These are phyloP conservation scores for Pandemis heparana DNA, from an alignment of 2,888 invertebrate genomes.

Conservation along the genomic window DNA sequence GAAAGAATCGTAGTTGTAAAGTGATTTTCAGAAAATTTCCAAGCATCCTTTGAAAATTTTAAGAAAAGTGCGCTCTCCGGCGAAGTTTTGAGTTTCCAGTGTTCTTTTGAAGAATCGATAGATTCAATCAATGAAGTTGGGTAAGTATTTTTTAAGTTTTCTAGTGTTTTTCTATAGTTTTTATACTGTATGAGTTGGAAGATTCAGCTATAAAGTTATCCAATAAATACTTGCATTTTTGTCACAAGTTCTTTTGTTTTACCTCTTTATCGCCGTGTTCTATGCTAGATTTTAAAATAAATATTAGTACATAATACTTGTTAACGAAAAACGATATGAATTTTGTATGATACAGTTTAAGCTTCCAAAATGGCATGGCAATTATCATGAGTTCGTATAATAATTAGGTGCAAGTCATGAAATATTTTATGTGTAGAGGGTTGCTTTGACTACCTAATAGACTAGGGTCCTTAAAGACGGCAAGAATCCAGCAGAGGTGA, in stretches of 20 bases:
- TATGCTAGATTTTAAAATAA: background rate
- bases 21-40: constrained; percentile 60
- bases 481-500: too few species aligned
- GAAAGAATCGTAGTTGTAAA: constrained; percentile 61
- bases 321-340: too few species aligned
- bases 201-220: too few species aligned
- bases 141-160: constrained; percentile 24
- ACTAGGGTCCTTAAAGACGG: too few species aligned
- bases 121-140: constrained; percentile 41
- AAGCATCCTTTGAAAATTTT: constrained; percentile 55
- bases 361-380: too few species aligned
- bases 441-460: too few species aligned
- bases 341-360: too few species aligned
- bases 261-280: background rate
- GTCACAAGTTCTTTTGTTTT: background rate
- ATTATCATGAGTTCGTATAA: too few species aligned
- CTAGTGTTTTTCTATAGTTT: background rate
- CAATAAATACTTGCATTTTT: background rate
- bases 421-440: too few species aligned
- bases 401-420: too few species aligned
- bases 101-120: constrained; percentile 40
- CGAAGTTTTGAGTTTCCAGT: constrained; percentile 49
- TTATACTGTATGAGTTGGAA: background rate
- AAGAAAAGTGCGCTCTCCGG: constrained; percentile 48
- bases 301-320: background rate